Percentiles rank a stretch among this genome's conserved stretches.
phyloP scores from a whole-genome alignment of 2,113 vertebrate genomes.

The Pseudopodoces humilis region DNA sequence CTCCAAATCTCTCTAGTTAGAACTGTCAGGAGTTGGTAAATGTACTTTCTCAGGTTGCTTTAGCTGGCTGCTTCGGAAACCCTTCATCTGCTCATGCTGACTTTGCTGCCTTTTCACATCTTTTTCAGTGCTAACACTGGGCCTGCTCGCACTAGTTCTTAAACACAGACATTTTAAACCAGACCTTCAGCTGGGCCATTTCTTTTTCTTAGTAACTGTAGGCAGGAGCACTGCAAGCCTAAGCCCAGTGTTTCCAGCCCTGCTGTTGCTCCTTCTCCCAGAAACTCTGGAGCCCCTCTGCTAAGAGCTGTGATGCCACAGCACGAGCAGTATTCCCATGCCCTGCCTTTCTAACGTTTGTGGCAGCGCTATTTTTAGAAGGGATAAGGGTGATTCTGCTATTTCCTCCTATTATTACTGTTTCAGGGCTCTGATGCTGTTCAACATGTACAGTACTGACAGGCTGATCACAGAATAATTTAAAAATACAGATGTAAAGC shows the following conservation, averaged over 20 bases:
- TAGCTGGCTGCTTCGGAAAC: background rate
- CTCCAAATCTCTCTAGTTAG: background rate
- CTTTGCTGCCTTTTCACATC: background rate
- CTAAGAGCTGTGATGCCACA: background rate
- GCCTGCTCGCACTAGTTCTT: background rate
- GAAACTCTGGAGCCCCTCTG: background rate
- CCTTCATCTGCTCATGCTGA: background rate
- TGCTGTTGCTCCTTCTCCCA: background rate
- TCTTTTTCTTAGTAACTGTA: background rate
- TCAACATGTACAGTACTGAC: background rate
- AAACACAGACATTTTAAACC: background rate
- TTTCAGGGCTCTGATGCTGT: background rate
- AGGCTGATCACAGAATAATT: background rate
- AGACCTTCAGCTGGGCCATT: background rate
- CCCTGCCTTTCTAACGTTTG: background rate
- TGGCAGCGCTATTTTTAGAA: background rate
- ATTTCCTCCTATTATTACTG: background rate
- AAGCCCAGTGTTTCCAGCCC: background rate
- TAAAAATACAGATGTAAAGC: constrained; percentile 18
- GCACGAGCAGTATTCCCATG: accelerated
- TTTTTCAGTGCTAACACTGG: background rate
- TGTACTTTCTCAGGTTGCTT: background rate
- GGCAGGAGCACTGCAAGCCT: background rate
- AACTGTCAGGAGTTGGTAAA: background rate
- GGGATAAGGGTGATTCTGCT: background rate